Conservation (phyloP, 2,888 invertebrate genomes). For the Drosophila subquinaria region DNA sequence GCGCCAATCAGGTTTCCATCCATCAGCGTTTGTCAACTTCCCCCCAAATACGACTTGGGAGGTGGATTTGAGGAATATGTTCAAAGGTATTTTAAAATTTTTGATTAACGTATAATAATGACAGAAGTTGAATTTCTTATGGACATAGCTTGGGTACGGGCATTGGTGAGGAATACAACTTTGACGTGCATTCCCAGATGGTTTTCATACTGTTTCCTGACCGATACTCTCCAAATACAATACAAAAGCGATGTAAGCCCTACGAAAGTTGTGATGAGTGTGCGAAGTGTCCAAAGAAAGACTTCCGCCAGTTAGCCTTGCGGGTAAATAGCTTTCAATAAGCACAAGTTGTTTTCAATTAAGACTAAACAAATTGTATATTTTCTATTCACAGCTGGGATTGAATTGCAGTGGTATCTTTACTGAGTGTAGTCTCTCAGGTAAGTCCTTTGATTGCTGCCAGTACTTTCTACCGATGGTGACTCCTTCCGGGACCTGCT, state of each 20-base stretch:
- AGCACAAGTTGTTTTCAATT: neutral
- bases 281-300: slow-evolving; percentile 76
- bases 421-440: slow-evolving; percentile 87
- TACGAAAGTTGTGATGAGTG: slow-evolving; percentile 67
- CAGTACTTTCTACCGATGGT: slow-evolving; percentile 87
- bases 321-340: slow-evolving; percentile 53
- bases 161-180: slow-evolving; percentile 67
- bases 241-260: slow-evolving; percentile 42
- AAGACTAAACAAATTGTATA: neutral
- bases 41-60: slow-evolving; percentile 49
- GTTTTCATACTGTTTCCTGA: slow-evolving; percentile 82
- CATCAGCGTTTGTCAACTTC: slow-evolving; percentile 80
- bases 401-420: slow-evolving; percentile 86
- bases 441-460: slow-evolving; percentile 87
- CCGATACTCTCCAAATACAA: slow-evolving; percentile 76
- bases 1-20: slow-evolving; percentile 80
- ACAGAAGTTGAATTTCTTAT: neutral
- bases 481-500: slow-evolving; percentile 88
- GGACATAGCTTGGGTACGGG: slow-evolving; percentile 57
- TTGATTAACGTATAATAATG: neutral
- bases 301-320: slow-evolving; percentile 68
- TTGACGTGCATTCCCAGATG: slow-evolving; percentile 82
- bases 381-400: slow-evolving; percentile 64
- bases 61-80: slow-evolving; percentile 66
- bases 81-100: slow-evolving; percentile 27